Percentiles rank a stretch among this genome's conserved stretches.
Evolutionary conservation across 1,140 invertebrate species (phyloP).

Genomic region (Dreissena polymorpha): DNA sequence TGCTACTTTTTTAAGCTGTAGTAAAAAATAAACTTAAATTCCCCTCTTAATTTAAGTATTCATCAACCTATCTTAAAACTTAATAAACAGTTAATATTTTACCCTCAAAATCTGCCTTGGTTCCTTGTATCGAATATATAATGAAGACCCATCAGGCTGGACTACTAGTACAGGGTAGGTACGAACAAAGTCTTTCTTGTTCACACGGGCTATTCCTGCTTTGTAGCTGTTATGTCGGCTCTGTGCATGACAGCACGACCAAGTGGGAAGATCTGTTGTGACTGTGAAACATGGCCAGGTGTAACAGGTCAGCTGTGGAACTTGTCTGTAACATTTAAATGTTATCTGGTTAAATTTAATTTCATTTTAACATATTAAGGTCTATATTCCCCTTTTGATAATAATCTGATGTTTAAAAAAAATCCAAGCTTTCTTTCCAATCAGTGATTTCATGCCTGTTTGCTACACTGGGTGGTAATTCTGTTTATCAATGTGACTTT

Average conservation of each 20-base stretch:
- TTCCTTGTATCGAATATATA: slow-evolving; percentile 90
- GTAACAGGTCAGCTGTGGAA: neutral
- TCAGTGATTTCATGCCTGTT: too few species aligned
- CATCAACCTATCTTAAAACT: too few species aligned
- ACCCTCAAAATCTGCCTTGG: slow-evolving; percentile 92
- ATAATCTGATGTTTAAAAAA: neutral
- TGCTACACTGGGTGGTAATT: too few species aligned
- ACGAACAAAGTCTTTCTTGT: slow-evolving; percentile 85
- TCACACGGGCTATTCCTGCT: slow-evolving; percentile 86
- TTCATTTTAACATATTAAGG: neutral
- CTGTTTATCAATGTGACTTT: too few species aligned
- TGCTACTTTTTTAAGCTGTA: too few species aligned
- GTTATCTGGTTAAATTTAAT: neutral
- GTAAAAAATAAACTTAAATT: too few species aligned
- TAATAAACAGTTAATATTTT: slow-evolving; percentile 55
- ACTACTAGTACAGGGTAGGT: slow-evolving; percentile 89
- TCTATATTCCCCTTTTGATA: slow-evolving; percentile 12
- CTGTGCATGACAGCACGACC: slow-evolving; percentile 17
- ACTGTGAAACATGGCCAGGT: neutral
- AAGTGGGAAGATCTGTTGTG: slow-evolving; percentile 5
- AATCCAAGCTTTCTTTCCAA: too few species aligned
- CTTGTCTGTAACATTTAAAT: neutral
- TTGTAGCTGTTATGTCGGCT: slow-evolving; percentile 83
- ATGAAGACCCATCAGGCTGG: slow-evolving; percentile 90
- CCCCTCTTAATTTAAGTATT: too few species aligned